These are phyloP conservation scores for Aethina tumida DNA, from an alignment of 1,140 invertebrate genomes.

Conservation along the genomic window DNA sequence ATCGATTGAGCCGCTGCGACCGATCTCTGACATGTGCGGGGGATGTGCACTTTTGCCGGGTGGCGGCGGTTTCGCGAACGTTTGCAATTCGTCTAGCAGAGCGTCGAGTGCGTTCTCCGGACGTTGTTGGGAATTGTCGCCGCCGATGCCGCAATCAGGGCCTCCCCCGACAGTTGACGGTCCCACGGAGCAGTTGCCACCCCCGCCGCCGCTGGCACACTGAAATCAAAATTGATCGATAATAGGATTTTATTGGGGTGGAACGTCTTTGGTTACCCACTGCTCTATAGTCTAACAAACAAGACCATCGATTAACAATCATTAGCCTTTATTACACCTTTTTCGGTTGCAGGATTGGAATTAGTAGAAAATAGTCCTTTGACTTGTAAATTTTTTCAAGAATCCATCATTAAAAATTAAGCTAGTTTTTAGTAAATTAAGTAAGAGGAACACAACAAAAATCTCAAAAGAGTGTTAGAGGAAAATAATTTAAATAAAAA, in stretches of 20 bases:
- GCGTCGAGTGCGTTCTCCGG: conserved; percentile 91
- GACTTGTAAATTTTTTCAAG: too few species aligned
- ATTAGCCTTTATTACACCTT: not conserved
- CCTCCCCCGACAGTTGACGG: conserved; percentile 54
- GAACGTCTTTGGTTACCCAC: too few species aligned
- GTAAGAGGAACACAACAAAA: too few species aligned
- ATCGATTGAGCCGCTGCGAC: conserved; percentile 46
- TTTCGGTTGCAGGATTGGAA: not conserved
- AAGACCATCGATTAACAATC: too few species aligned
- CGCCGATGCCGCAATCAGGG: conserved; percentile 47
- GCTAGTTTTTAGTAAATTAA: too few species aligned
- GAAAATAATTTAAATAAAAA: too few species aligned
- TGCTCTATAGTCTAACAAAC: too few species aligned
- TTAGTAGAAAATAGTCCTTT: not conserved
- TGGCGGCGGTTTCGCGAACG: conserved; percentile 59
- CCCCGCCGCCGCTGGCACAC: too few species aligned
- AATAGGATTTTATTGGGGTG: too few species aligned
- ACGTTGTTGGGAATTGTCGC: conserved; percentile 48
- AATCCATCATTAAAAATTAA: too few species aligned
- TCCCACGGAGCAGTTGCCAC: conserved; percentile 54
- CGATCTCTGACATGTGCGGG: conserved; percentile 40
- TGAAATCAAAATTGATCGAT: too few species aligned
- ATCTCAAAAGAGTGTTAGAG: too few species aligned
- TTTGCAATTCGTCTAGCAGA: conserved; percentile 85
- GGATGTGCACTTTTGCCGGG: conserved; percentile 31